A percentile compares a stretch with the other conserved stretches of the same genome.
Evolutionary conservation across 2,888 invertebrate species (phyloP).

Genomic region (Carpatolechia fugitivella): DNA sequence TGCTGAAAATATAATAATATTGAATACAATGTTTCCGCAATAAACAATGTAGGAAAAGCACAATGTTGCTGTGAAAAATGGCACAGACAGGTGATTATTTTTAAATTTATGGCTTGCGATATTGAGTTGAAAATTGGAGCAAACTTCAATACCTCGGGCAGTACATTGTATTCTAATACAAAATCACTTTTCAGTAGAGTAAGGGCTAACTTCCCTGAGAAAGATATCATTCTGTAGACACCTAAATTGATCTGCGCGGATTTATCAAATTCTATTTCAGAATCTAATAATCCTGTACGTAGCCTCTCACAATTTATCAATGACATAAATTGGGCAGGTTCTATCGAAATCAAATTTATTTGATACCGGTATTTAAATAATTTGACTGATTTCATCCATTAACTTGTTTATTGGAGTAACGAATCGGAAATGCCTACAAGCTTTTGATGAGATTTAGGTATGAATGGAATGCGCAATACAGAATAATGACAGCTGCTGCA

Average conservation of each 20-base stretch:
- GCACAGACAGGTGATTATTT: slow-evolving; percentile 29
- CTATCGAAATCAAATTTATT: slow-evolving; percentile 3
- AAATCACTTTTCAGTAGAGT: no score
- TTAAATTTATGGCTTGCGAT: slow-evolving; percentile 40
- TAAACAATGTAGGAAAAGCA: slow-evolving; percentile 44
- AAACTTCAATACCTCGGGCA: not conserved
- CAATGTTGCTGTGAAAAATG: slow-evolving; percentile 42
- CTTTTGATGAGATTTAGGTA: not conserved
- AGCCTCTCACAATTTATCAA: not conserved
- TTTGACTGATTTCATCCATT: not conserved
- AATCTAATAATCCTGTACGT: not conserved
- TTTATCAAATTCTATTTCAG: not conserved
- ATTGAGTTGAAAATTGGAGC: slow-evolving; percentile 18
- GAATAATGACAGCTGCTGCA: no score
- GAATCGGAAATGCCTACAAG: not conserved
- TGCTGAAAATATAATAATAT: slow-evolving; percentile 46
- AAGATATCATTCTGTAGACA: no score
- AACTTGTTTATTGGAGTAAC: not conserved
- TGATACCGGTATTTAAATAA: not conserved
- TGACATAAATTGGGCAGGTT: not conserved
- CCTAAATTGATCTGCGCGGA: no score
- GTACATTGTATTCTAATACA: no score
- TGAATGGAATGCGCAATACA: no score
- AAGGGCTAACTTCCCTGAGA: no score
- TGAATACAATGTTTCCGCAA: slow-evolving; percentile 39